Conservation (phyloP, 2,888 invertebrate species). For the Mythimna ferrago region DNA sequence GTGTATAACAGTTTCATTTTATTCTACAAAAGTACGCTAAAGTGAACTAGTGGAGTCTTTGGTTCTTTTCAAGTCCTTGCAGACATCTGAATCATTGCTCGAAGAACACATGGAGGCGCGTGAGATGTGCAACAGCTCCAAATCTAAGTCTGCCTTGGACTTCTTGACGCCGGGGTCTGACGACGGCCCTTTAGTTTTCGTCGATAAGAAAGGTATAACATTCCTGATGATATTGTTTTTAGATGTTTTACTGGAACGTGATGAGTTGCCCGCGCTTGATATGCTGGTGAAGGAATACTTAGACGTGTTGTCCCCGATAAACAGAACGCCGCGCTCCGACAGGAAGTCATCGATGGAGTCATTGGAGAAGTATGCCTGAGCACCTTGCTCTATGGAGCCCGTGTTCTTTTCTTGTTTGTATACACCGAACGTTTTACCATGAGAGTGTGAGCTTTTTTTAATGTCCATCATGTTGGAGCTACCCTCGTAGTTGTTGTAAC, state of each 20-base stretch:
- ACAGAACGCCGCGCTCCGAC: conserved; percentile 78
- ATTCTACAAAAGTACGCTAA: conserved; percentile 63
- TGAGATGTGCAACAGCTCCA: conserved; percentile 83
- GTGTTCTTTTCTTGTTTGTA: conserved; percentile 41
- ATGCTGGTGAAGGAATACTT: conserved; percentile 74
- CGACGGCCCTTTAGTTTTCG: conserved; percentile 72
- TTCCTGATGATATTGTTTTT: conserved; percentile 80
- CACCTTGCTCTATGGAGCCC: conserved; percentile 77
- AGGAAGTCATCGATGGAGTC: conserved; percentile 84
- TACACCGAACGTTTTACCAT: conserved; percentile 1
- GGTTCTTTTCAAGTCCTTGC: conserved; percentile 64
- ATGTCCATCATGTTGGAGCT: conserved; percentile 24
- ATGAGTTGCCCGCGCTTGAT: conserved; percentile 68
- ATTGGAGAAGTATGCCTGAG: conserved; percentile 81
- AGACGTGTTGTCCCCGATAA: conserved; percentile 75
- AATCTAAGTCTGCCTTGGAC: conserved; percentile 68
- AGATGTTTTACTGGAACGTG: conserved; percentile 78
- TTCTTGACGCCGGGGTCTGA: conserved; percentile 79
- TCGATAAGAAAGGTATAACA: conserved; percentile 74
- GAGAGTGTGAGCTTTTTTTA: conserved; percentile 18
- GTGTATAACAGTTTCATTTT: conserved; percentile 19
- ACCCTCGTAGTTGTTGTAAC: conserved; percentile 70
- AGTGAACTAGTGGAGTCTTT: conserved; percentile 80
- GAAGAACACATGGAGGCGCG: conserved; percentile 77
- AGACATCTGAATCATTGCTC: conserved; percentile 72